phyloP scores from a whole-genome alignment of 1,140 invertebrate species.

The Bombus pyrosoma region DNA sequence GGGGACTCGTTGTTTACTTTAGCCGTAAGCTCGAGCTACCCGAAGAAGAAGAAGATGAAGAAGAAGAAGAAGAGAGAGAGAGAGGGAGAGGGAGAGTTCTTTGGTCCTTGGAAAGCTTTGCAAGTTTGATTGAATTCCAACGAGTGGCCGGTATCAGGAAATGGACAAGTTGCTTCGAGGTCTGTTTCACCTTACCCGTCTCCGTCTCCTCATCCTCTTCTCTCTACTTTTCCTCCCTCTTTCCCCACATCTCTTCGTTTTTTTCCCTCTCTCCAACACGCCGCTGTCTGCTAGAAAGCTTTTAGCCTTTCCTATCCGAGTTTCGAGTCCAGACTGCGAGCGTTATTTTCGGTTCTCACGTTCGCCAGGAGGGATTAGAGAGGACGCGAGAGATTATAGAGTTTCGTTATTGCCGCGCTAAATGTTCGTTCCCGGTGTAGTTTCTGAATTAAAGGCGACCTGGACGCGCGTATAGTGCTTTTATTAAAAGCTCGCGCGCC shows the following conservation, averaged over 20 bases:
- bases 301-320: conserved; percentile 40
- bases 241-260: neutral
- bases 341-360: conserved; percentile 55
- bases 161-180: conserved; percentile 65
- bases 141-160: conserved; percentile 58
- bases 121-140: conserved; percentile 74
- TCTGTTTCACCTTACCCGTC: neutral
- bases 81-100: neutral
- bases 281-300: conserved; percentile 26
- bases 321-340: conserved; percentile 1
- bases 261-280: too few species aligned
- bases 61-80: too few species aligned
- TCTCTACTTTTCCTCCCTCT: too few species aligned
- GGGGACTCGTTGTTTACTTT: conserved; percentile 41
- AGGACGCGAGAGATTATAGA: conserved; percentile 50
- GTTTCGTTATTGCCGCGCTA: conserved; percentile 54
- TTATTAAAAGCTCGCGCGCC: conserved; percentile 40
- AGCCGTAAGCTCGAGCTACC: conserved; percentile 8
- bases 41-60: neutral
- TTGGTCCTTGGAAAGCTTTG: conserved; percentile 60
- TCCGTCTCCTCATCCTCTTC: neutral
- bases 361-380: conserved; percentile 38
- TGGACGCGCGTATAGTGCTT: conserved; percentile 1
- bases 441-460: conserved; percentile 41
- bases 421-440: conserved; percentile 44